Conservation (phyloP, 37 sponge, comb jelly and placozoan species). For the Geodia barretti region DNA sequence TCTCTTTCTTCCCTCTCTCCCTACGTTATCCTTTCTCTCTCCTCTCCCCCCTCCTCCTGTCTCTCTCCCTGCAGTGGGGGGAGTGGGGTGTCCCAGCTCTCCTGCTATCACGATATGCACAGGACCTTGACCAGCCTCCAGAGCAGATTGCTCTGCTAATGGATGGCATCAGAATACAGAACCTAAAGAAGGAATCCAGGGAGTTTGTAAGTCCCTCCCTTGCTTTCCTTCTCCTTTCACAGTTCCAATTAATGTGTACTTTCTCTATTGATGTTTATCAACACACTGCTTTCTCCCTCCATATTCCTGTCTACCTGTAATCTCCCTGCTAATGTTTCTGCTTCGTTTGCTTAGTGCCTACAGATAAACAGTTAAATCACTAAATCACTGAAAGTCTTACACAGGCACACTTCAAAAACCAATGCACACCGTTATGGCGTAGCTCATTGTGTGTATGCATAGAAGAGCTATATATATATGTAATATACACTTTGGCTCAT, state of each 20-base stretch:
- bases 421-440: too few relatives aligned
- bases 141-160: conserved; percentile 6
- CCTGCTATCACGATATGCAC: conserved; percentile 27
- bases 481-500: background rate
- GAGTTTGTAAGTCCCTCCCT: background rate
- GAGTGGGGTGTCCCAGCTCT: conserved; percentile 32
- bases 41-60: background rate
- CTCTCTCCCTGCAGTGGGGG: conserved; percentile 25
- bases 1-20: conserved; percentile 1
- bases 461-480: too few relatives aligned
- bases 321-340: too few relatives aligned
- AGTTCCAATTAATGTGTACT: too few relatives aligned
- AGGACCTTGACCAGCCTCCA: background rate
- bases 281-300: background rate
- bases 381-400: too few relatives aligned
- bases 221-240: background rate
- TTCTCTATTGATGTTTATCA: too few relatives aligned
- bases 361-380: too few relatives aligned
- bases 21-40: conserved; percentile 7
- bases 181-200: conserved; percentile 3
- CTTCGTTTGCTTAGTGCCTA: too few relatives aligned
- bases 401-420: too few relatives aligned
- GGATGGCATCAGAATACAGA: conserved; percentile 19
- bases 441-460: too few relatives aligned
- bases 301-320: background rate